These are phyloP conservation scores for Apogon hyalosoma DNA, from an alignment of 2,797 vertebrate species.

Conservation along the genomic window DNA sequence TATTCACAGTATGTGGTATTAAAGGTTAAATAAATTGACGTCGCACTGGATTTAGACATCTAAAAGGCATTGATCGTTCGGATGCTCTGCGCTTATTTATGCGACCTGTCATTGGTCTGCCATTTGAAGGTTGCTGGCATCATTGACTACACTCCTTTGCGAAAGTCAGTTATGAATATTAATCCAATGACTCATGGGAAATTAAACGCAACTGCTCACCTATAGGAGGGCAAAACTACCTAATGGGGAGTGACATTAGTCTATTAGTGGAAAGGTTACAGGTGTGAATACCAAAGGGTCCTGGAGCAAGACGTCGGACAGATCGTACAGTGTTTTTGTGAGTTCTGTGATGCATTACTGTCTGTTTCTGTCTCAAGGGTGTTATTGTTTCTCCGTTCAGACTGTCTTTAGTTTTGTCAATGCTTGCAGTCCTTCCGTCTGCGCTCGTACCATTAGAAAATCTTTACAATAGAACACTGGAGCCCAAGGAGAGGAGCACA, in stretches of 20 bases:
- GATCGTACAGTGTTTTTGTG: not conserved
- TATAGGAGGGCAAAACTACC: not conserved
- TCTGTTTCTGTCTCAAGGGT: slow-evolving; percentile 15
- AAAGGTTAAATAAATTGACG: too few species aligned
- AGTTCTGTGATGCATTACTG: not conserved
- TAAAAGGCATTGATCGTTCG: slow-evolving; percentile 9
- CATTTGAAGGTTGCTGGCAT: slow-evolving; percentile 26
- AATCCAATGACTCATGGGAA: slow-evolving; percentile 33
- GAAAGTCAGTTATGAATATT: slow-evolving; percentile 37
- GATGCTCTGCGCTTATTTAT: slow-evolving; percentile 6
- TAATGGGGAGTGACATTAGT: not conserved
- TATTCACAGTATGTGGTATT: too few species aligned
- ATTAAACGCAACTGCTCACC: slow-evolving; percentile 12
- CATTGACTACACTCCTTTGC: slow-evolving; percentile 7
- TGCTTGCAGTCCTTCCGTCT: slow-evolving; percentile 26
- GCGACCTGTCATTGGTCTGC: not conserved
- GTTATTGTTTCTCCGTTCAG: slow-evolving; percentile 28
- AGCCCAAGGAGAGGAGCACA: slow-evolving; percentile 3
- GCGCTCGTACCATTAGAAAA: slow-evolving; percentile 13
- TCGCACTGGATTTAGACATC: not conserved
- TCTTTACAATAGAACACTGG: slow-evolving; percentile 15
- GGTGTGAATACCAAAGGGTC: slow-evolving; percentile 4
- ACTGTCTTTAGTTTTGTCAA: slow-evolving; percentile 34
- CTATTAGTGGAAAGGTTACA: not conserved
- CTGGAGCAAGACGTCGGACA: slow-evolving; percentile 10